These are phyloP conservation scores for Anoura caudifer DNA, from an alignment of 2,113 vertebrate genomes.

Conservation along the genomic window DNA sequence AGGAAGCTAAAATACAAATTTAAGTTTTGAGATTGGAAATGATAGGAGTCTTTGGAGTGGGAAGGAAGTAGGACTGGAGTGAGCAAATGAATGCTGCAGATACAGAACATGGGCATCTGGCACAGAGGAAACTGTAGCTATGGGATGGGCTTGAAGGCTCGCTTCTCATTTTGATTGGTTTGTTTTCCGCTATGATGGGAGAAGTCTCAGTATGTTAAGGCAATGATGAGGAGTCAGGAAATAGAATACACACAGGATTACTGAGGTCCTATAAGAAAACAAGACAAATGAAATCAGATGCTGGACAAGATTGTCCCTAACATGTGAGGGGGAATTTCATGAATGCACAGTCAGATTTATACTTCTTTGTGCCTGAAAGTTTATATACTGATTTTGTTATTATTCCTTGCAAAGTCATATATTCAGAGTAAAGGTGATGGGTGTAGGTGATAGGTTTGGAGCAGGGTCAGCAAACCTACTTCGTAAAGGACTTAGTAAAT, in stretches of 20 bases:
- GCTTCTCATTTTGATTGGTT: neutral
- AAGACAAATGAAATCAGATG: neutral
- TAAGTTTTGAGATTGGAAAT: neutral
- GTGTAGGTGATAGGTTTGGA: neutral
- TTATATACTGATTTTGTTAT: neutral
- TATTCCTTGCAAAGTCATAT: neutral
- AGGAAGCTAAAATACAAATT: neutral
- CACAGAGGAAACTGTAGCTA: neutral
- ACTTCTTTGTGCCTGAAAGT: neutral
- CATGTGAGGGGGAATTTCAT: neutral
- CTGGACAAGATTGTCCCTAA: neutral
- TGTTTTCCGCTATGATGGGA: neutral
- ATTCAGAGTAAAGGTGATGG: neutral
- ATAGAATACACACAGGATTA: neutral
- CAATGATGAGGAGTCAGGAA: neutral
- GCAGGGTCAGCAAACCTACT: neutral
- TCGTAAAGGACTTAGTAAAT: neutral
- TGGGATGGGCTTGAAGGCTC: neutral
- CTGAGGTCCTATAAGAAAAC: neutral
- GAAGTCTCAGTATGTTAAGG: neutral
- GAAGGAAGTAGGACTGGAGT: neutral
- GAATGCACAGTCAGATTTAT: neutral
- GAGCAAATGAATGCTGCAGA: neutral
- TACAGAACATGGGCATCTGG: neutral
- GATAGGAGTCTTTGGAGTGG: neutral